phyloP scores from a whole-genome alignment of 2,888 invertebrate genomes.

The Lumbricus terrestris region DNA sequence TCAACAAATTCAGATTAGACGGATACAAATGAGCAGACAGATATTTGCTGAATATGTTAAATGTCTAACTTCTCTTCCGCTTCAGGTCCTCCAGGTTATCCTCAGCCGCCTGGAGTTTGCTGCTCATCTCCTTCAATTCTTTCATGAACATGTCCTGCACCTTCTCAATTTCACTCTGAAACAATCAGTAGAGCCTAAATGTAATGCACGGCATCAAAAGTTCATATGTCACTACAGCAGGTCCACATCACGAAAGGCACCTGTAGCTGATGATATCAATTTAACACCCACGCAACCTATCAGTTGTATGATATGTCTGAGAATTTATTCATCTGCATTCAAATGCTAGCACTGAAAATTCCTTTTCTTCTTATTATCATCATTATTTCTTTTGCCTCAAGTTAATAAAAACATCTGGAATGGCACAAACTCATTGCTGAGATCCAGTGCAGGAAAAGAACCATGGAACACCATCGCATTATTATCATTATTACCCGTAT shows the following conservation, averaged over 20 bases:
- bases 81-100: conserved; percentile 20
- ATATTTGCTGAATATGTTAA: not conserved
- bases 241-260: too few relatives aligned
- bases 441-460: too few relatives aligned
- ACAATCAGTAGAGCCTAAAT: not conserved
- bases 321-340: not conserved
- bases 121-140: conserved; percentile 48
- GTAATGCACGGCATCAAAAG: not conserved
- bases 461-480: too few relatives aligned
- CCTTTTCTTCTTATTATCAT: too few relatives aligned
- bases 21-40: not conserved
- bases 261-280: not conserved
- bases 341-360: not conserved
- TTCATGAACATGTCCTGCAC: conserved; percentile 47
- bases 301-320: not conserved
- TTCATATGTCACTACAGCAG: not conserved
- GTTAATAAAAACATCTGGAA: too few relatives aligned
- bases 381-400: too few relatives aligned
- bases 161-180: conserved; percentile 46
- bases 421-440: too few relatives aligned
- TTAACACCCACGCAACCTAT: not conserved
- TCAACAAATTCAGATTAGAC: not conserved
- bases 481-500: too few relatives aligned
- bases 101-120: conserved; percentile 48
- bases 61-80: conserved; percentile 16